Evolutionary conservation across 2,888 invertebrate species (phyloP), one percentile per base, ranked within the genome.

Genomic region (Myopa tessellatipennis): DNA sequence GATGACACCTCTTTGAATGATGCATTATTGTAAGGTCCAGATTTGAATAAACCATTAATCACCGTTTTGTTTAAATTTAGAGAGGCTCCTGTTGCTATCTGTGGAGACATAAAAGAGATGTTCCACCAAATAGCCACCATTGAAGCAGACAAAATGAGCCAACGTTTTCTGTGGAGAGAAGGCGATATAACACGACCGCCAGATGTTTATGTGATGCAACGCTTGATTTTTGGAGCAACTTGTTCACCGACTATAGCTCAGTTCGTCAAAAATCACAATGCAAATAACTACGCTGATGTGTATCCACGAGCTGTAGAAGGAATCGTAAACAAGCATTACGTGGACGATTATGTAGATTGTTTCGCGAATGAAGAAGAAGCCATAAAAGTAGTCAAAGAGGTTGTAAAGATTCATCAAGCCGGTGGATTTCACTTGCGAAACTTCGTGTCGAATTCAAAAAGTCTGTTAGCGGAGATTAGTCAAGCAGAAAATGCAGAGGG

Each of bases 261-360:
- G 55, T 84, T 79, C 70, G 79, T 85, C 0, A 84, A 84, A 77
- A 82, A 84, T 69, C 26, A n/a, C 7, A 85, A 86, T 40, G 5
- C 61, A 1, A 63, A 63, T 26, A 63, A 4, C 10, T 63, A 63
- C 18, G n/a, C 18, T 2, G 26, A 3, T 12, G n/a, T 69, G 4
- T 34, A 63, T 34, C 61, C 61, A 8, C 61, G 61, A n/a, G 61
- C 61, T 8, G 61, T 18, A 26, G 61, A 63, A 63, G 61, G 26
- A 18, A 18, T 7, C 26, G 12, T 63, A 10, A 26, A 63, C 8
- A 63, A 63, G 34, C 61, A 63, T 63, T 63, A 63, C 3, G 61
- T 63, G 2, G 26, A 26, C 26, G 26, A 26, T 26, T 26, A 26
- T 26, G 26, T 26, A 26, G 26, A 26, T 26, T 26, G 61, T 26